These are phyloP conservation scores for Magallana nippona DNA, from an alignment of 2,888 invertebrate species.

Conservation along the genomic window DNA sequence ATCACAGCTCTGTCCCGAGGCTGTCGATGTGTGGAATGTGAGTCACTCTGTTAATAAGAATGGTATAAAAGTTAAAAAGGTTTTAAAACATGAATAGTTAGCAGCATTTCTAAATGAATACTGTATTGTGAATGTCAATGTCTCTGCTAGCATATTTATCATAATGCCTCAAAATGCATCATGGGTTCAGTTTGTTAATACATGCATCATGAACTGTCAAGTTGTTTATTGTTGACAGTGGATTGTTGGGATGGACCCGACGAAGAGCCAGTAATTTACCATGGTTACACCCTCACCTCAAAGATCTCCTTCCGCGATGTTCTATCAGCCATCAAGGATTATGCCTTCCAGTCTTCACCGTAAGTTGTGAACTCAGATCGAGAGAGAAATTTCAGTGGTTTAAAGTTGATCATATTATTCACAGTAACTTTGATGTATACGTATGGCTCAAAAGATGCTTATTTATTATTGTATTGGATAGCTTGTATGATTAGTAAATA, in stretches of 20 bases:
- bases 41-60: conserved; percentile 62
- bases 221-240: conserved; percentile 79
- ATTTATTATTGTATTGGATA: too few relatives aligned
- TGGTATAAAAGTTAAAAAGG: too few relatives aligned
- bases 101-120: too few relatives aligned
- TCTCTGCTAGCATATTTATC: too few relatives aligned
- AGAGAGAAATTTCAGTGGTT: too few relatives aligned
- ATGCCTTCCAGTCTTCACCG: conserved; percentile 95
- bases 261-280: conserved; percentile 83
- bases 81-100: too few relatives aligned
- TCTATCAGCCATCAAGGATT: conserved; percentile 92
- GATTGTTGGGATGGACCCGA: conserved; percentile 84
- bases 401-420: too few relatives aligned
- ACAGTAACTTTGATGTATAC: too few relatives aligned
- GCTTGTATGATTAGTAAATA: too few relatives aligned
- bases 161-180: too few relatives aligned
- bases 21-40: conserved; percentile 84
- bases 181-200: background rate
- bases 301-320: conserved; percentile 97
- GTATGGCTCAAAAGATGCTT: too few relatives aligned
- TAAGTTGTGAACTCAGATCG: conserved; percentile 78
- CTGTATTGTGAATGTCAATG: too few relatives aligned
- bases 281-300: conserved; percentile 92
- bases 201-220: background rate
- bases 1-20: conserved; percentile 83